phyloP scores from a whole-genome alignment of 2,113 vertebrate species.

The Periophthalmus modestus region DNA sequence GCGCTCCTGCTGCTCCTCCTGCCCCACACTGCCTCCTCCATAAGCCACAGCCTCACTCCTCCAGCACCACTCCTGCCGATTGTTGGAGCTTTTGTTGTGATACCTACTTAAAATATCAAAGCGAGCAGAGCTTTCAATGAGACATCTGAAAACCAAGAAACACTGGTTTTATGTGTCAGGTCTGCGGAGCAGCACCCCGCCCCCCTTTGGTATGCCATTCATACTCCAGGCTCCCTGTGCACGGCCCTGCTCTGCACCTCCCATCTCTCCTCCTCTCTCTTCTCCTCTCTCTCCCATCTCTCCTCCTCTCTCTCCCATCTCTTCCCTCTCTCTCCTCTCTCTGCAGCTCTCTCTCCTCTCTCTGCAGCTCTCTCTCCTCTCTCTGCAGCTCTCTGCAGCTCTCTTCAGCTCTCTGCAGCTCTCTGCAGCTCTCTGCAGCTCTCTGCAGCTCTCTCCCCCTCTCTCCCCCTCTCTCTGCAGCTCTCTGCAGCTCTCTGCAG shows the following conservation, averaged over 20 bases:
- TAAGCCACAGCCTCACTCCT: constrained; percentile 75
- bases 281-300: no score
- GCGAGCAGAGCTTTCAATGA: constrained; percentile 84
- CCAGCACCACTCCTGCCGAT: constrained; percentile 77
- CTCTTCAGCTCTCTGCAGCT: no score
- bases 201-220: constrained; percentile 56
- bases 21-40: constrained; percentile 68
- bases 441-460: no score
- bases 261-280: neutral
- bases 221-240: constrained; percentile 45
- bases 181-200: constrained; percentile 64
- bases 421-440: no score
- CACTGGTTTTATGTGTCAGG: constrained; percentile 87
- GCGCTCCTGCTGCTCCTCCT: constrained; percentile 55
- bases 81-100: constrained; percentile 85
- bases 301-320: no score
- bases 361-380: no score
- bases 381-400: no score
- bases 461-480: no score
- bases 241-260: constrained; percentile 11
- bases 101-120: constrained; percentile 95
- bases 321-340: no score
- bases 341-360: no score
- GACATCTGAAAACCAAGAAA: constrained; percentile 91
- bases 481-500: no score